Evolutionary conservation across 2,797 vertebrate species (phyloP), one percentile per base, ranked within the genome.

Genomic region (Chaetodon trifasciatus): DNA sequence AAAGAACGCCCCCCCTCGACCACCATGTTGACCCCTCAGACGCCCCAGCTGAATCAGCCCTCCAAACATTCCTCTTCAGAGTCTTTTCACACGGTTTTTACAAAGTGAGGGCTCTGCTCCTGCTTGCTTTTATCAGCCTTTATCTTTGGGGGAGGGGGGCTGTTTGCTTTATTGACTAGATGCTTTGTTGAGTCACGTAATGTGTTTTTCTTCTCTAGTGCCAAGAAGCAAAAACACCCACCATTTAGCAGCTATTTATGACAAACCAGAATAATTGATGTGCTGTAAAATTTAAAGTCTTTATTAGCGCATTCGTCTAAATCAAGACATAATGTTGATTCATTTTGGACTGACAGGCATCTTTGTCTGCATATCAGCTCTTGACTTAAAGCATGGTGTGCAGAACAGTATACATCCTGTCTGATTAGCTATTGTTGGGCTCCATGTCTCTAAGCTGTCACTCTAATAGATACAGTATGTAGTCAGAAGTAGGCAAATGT

Each of bases 41-140:
- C n/a, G 11, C 24, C 49, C 19, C 28, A 8, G 49, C 80, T 63
- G 17, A 76, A 57, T 24, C 53, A 42, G 67, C 46, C 73, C 53
- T 61, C 56, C 58, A 76, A n/a, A 78, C 74, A 83, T 75, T 81
- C 81, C 70, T 78, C 23, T 19, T 42, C 61, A 44, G 17, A n/a
- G 1, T 71, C 56, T 67, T 37, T 72, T 80, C 72, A 74, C 61
- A 70, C 21, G 0, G 23, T 42, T 35, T 63, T 55, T 61, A 28
- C 35, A 70, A 24, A 11, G 62, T 49, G 39, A 42, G 19, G 53
- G 6, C 8, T 50, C 56, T 46, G 49, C 15, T 52, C 6, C 44
- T 16, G 28, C 49, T 40, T 23, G 23, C 46, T 49, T 37, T n/a
- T 17, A 32, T 35, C 52, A 40, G 50, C 46, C 40, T 60, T 58